These are phyloP conservation scores for Hypotaenidia philippensis DNA, from an alignment of 2,797 vertebrate genomes.

Conservation along the genomic window DNA sequence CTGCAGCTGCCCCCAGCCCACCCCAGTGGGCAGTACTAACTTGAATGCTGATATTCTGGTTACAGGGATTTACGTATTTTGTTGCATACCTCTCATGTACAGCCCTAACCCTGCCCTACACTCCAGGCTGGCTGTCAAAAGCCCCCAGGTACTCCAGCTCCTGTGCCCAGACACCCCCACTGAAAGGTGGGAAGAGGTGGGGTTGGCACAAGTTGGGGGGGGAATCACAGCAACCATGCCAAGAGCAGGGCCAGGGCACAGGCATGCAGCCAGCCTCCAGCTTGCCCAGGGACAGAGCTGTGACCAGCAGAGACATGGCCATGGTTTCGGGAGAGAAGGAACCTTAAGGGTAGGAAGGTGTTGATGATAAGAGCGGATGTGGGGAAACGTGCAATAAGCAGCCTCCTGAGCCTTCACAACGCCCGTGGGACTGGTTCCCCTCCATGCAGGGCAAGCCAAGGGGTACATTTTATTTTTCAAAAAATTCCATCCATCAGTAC, in stretches of 20 bases:
- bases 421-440: neutral
- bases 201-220: too few species aligned
- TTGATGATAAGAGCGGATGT: neutral
- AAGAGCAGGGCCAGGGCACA: fast-evolving
- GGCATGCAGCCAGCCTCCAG: neutral
- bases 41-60: neutral
- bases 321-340: neutral
- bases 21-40: fast-evolving
- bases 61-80: constrained; percentile 27
- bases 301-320: neutral
- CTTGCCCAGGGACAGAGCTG: neutral
- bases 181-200: neutral
- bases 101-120: neutral
- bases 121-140: neutral
- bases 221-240: neutral
- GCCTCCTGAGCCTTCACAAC: constrained; percentile 28
- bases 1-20: neutral
- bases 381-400: constrained; percentile 62
- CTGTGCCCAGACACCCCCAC: neutral
- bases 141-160: neutral
- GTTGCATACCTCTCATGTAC: constrained; percentile 5
- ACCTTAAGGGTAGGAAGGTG: neutral
- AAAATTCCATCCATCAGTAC: constrained; percentile 23
- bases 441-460: constrained; percentile 13
- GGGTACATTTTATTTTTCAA: constrained; percentile 39